Percentiles rank a stretch among this genome's conserved stretches.
Evolutionary conservation across 2,113 vertebrate species (phyloP).

Genomic region (Struthio camelus): DNA sequence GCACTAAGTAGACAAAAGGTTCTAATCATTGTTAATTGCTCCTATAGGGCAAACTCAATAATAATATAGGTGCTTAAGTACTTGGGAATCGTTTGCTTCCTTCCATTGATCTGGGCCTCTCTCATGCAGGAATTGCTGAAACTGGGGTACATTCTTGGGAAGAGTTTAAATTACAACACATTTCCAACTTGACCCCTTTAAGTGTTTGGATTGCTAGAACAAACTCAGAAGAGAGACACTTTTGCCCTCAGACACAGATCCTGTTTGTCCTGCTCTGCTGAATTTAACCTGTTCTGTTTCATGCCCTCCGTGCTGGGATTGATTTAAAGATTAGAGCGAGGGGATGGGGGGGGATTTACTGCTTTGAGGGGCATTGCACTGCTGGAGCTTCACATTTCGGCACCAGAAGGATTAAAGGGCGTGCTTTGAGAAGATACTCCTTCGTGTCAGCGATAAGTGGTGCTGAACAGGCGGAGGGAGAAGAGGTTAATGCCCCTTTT

Average conservation of each 20-base stretch:
- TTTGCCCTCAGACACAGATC: neutral
- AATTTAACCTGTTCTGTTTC: neutral
- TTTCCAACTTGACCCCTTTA: neutral
- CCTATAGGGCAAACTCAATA: neutral
- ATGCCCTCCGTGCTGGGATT: neutral
- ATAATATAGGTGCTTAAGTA: neutral
- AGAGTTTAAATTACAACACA: neutral
- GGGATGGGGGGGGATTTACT: neutral
- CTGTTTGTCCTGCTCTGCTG: conserved; percentile 38
- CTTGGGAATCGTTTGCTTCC: neutral
- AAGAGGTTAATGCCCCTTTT: conserved; percentile 21
- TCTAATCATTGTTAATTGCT: neutral
- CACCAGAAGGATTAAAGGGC: conserved; percentile 24
- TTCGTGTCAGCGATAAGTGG: neutral
- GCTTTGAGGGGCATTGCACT: neutral
- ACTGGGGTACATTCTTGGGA: neutral
- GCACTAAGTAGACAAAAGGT: neutral
- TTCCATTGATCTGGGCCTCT: neutral
- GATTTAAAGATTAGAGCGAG: neutral
- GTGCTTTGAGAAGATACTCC: neutral
- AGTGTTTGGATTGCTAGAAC: neutral
- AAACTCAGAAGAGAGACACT: neutral
- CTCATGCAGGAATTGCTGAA: neutral
- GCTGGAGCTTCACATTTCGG: neutral
- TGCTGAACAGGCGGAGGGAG: neutral